These are phyloP conservation scores for Listrodromus nycthemerus DNA, from an alignment of 2,888 invertebrate genomes.

Conservation along the genomic window DNA sequence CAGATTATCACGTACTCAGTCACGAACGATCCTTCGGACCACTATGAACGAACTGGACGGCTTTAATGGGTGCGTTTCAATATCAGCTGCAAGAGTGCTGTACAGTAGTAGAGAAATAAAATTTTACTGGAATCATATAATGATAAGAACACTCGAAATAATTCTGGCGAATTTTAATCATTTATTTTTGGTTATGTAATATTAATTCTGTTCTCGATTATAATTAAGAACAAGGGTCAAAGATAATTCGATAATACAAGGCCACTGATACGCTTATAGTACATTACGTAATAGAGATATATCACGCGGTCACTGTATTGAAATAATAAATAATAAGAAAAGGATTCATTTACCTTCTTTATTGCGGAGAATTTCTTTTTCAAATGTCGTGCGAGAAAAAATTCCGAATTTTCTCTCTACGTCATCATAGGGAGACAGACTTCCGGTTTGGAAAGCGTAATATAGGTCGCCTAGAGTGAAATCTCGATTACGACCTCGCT, in stretches of 20 bases:
- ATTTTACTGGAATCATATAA: not conserved
- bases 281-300: too few species aligned
- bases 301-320: not conserved
- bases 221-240: too few species aligned
- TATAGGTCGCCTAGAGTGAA: too few species aligned
- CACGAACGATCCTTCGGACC: constrained; percentile 24
- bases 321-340: not conserved
- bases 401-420: not conserved
- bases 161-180: too few species aligned
- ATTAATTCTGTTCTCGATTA: too few species aligned
- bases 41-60: not conserved
- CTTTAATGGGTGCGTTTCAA: not conserved
- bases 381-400: not conserved
- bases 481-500: too few species aligned
- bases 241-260: not conserved
- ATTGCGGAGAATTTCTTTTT: not conserved
- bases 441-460: too few species aligned
- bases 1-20: constrained; percentile 67
- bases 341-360: not conserved
- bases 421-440: not conserved
- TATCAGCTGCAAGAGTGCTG: not conserved
- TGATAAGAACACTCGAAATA: not conserved
- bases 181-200: too few species aligned
- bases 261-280: not conserved
- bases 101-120: not conserved